These are phyloP conservation scores for Netelia fuscicornis DNA, from an alignment of 2,888 invertebrate species.

Conservation along the genomic window DNA sequence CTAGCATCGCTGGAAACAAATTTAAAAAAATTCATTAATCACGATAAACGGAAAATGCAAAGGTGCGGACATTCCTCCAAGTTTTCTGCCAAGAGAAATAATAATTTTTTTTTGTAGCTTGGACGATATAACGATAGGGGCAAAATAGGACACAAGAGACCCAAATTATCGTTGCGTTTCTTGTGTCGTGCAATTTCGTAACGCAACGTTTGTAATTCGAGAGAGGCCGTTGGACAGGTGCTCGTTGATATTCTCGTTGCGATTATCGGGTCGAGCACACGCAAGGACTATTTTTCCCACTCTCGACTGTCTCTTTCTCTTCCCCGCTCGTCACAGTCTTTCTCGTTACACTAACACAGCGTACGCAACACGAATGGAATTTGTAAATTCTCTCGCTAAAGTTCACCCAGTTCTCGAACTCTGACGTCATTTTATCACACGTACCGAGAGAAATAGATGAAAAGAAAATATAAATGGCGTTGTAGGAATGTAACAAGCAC, in stretches of 20 bases:
- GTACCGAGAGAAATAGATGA: background rate
- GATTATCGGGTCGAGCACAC: conserved; percentile 72
- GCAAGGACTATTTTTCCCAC: conserved; percentile 50
- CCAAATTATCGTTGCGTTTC: conserved; percentile 72
- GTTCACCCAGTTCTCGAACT: conserved; percentile 11
- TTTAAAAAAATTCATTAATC: background rate
- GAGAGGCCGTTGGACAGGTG: conserved; percentile 69
- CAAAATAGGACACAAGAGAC: conserved; percentile 65
- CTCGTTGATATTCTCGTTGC: conserved; percentile 78
- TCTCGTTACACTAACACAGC: conserved; percentile 23
- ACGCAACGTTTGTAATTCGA: conserved; percentile 75
- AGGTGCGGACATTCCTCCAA: conserved; percentile 7
- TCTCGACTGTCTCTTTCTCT: background rate
- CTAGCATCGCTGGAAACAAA: background rate
- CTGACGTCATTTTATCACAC: conserved; percentile 2
- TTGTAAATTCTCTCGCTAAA: conserved; percentile 12
- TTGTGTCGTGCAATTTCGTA: conserved; percentile 67
- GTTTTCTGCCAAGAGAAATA: background rate
- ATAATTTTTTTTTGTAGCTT: conserved; percentile 1
- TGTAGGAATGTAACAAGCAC: conserved; percentile 14
- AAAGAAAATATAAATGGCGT: background rate
- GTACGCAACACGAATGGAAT: conserved; percentile 20
- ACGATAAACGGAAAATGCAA: conserved; percentile 6
- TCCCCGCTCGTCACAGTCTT: conserved; percentile 20
- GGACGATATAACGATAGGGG: conserved; percentile 10